Evolutionary conservation across 92 coral and sea anemone species (phyloP).

Genomic region (Pocillopora grandis): DNA sequence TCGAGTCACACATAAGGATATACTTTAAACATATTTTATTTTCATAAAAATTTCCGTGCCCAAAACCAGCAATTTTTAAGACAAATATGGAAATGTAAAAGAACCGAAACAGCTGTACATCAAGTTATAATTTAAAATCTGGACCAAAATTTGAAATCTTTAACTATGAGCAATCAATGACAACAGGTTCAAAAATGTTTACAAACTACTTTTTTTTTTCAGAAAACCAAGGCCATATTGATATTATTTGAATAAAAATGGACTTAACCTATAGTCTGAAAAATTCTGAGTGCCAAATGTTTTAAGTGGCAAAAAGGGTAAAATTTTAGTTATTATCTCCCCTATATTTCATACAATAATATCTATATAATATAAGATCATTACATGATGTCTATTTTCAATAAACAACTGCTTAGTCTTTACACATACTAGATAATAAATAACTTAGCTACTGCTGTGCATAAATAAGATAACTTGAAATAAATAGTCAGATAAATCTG

Average conservation of each 20-base stretch:
- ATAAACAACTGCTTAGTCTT: constrained; percentile 12
- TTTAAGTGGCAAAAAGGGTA: neutral
- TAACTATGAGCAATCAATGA: too few relatives aligned
- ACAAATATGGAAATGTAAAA: neutral
- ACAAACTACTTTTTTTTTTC: too few relatives aligned
- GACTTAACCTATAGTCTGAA: neutral
- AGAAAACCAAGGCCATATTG: too few relatives aligned
- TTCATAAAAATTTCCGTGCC: constrained; percentile 11
- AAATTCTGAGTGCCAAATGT: neutral
- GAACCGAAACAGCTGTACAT: neutral
- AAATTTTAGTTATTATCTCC: neutral
- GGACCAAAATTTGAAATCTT: too few relatives aligned
- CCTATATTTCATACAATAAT: neutral
- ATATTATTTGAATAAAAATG: too few relatives aligned
- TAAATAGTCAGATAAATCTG: neutral
- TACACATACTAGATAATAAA: constrained; percentile 8
- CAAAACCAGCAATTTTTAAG: constrained; percentile 13
- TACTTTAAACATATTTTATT: neutral
- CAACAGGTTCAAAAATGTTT: too few relatives aligned
- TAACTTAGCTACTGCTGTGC: constrained; percentile 23
- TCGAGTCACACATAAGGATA: neutral
- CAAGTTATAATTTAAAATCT: neutral
- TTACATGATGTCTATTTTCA: neutral
- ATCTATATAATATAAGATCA: neutral
- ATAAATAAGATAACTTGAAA: neutral